phyloP scores from a whole-genome alignment of 2,888 invertebrate genomes.

The Andrena camellia region DNA sequence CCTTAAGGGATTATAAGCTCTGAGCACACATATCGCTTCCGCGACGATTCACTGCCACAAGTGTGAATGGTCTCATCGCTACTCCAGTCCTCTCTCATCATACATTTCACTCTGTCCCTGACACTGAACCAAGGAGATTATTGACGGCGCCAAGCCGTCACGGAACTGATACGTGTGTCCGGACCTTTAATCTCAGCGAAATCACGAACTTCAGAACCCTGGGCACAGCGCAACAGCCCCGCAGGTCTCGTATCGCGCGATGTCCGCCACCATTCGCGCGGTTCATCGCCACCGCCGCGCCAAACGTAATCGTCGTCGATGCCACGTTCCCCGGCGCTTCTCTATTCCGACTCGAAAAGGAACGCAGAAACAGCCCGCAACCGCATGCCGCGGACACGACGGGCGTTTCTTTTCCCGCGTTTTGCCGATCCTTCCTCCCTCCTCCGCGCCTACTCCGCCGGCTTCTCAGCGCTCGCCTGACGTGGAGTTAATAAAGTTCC shows the following conservation, averaged over 20 bases:
- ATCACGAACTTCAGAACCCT: neutral
- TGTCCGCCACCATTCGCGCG: conserved; percentile 14
- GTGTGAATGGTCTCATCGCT: no score
- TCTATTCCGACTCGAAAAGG: neutral
- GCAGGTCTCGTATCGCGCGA: neutral
- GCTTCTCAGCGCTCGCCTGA: conserved; percentile 55
- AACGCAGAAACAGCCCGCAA: conserved; percentile 17
- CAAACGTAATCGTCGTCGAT: conserved; percentile 11
- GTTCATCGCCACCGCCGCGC: neutral
- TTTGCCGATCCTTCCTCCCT: conserved; percentile 35
- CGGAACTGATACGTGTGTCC: no score
- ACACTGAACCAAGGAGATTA: no score
- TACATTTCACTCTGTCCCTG: no score
- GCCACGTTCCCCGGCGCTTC: conserved; percentile 39
- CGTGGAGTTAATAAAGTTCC: conserved; percentile 72
- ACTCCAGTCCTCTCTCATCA: no score
- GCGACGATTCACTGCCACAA: no score
- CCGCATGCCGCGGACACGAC: conserved; percentile 63
- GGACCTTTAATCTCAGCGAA: neutral
- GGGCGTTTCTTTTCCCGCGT: conserved; percentile 62
- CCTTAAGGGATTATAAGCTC: no score
- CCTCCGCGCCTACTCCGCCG: conserved; percentile 48
- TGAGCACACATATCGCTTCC: no score
- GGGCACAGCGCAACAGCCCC: neutral
- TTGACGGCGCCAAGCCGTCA: no score